Conservation (phyloP, 2,797 vertebrate species). For the Gymnocypris eckloni region DNA sequence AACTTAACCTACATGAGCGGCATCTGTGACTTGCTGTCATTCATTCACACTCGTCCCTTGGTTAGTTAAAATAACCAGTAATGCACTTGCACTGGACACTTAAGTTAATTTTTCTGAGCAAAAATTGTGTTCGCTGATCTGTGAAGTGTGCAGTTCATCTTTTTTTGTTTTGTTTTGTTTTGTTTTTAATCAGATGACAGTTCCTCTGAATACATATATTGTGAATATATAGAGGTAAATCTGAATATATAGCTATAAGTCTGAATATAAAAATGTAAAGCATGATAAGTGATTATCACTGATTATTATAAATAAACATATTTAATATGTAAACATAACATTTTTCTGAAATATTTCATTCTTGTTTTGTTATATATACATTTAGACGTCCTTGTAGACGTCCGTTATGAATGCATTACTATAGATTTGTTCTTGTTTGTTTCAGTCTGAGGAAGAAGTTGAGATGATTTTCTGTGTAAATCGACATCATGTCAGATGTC, state of each 20-base stretch:
- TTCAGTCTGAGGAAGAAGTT: neutral
- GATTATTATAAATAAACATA: no score
- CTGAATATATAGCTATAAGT: no score
- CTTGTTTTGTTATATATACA: no score
- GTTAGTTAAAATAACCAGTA: neutral
- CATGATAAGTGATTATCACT: no score
- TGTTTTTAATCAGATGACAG: neutral
- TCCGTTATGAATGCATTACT: neutral
- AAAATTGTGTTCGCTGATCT: neutral
- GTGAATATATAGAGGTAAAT: neutral
- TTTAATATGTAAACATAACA: no score
- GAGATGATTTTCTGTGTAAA: neutral
- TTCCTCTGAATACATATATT: neutral
- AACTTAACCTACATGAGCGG: neutral
- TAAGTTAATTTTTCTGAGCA: neutral
- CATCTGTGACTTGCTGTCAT: neutral
- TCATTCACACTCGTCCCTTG: neutral
- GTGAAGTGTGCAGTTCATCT: neutral
- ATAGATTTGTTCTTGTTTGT: neutral
- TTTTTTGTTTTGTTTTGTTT: neutral
- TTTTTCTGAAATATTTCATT: no score
- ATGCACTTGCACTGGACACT: neutral
- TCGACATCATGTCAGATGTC: neutral
- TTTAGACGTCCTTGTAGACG: neutral
- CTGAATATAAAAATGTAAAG: no score